A percentile compares a stretch with the other conserved stretches of the same genome.
These are phyloP conservation scores for Cepphus grylle DNA, from an alignment of 2,113 vertebrate genomes.

Conservation along the genomic window DNA sequence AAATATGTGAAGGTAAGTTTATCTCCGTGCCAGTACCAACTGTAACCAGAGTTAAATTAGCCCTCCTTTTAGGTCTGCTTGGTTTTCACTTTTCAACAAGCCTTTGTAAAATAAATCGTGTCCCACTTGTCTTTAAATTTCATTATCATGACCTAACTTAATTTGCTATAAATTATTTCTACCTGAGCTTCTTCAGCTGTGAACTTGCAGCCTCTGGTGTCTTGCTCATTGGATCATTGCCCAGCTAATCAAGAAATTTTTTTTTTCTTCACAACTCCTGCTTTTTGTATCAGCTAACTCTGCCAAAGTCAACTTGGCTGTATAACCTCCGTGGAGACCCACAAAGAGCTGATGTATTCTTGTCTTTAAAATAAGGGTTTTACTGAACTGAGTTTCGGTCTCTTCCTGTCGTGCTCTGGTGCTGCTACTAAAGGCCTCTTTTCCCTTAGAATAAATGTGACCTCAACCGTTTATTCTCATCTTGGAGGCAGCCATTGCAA, in stretches of 20 bases:
- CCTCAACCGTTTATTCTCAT: neutral
- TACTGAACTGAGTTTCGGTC: neutral
- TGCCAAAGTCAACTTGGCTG: conserved; percentile 27
- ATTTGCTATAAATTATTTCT: conserved; percentile 57
- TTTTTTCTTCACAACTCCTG: neutral
- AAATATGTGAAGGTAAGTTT: neutral
- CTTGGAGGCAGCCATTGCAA: neutral
- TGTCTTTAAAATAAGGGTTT: conserved; percentile 13
- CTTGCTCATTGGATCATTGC: conserved; percentile 36
- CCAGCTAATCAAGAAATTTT: conserved; percentile 15
- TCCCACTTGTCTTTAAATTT: conserved; percentile 43
- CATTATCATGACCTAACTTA: conserved; percentile 52
- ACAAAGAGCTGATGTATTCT: neutral
- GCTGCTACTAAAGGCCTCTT: conserved; percentile 3
- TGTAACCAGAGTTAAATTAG: conserved; percentile 5
- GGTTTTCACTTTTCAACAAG: conserved; percentile 29
- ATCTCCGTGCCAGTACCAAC: neutral
- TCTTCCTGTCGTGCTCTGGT: neutral
- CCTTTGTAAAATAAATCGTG: conserved; percentile 34
- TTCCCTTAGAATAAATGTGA: neutral
- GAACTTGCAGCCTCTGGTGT: neutral
- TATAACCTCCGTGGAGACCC: neutral
- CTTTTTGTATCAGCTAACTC: conserved; percentile 7
- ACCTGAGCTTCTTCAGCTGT: conserved; percentile 18
- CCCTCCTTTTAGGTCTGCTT: conserved; percentile 3